These are phyloP conservation scores for Drosophila hamatofila DNA, from an alignment of 2,888 invertebrate species.

Conservation along the genomic window DNA sequence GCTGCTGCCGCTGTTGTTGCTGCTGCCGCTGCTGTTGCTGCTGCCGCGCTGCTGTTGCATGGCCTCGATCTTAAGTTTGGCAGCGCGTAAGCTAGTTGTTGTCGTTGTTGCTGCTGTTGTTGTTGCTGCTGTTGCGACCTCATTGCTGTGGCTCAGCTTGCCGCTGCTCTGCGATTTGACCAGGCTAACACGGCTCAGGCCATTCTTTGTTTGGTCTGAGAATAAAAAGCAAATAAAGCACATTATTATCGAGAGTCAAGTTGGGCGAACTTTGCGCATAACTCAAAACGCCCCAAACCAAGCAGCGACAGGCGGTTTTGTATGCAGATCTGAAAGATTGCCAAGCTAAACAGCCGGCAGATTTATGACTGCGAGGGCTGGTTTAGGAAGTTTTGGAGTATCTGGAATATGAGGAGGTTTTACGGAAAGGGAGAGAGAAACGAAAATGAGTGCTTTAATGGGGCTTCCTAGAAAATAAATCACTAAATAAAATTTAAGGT, in stretches of 20 bases:
- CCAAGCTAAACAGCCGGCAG: conserved; percentile 59
- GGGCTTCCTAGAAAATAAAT: no score
- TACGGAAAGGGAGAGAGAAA: no score
- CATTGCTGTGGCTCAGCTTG: conserved; percentile 62
- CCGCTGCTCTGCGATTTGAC: conserved; percentile 70
- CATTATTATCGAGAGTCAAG: conserved; percentile 21
- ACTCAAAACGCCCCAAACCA: conserved; percentile 45
- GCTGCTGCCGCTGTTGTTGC: conserved; percentile 69
- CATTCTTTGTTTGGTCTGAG: conserved; percentile 60
- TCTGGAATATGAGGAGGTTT: neutral
- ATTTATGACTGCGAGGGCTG: conserved; percentile 74
- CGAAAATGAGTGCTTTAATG: no score
- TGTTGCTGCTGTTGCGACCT: conserved; percentile 48
- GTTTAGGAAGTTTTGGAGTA: neutral
- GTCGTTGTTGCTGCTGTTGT: conserved; percentile 47
- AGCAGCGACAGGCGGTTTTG: conserved; percentile 20
- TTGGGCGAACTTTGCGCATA: conserved; percentile 34
- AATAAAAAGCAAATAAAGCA: neutral
- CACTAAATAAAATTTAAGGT: no score
- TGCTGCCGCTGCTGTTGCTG: conserved; percentile 54
- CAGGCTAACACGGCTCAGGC: conserved; percentile 56
- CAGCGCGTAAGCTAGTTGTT: conserved; percentile 69
- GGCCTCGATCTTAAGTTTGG: conserved; percentile 74
- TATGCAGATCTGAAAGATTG: conserved; percentile 38
- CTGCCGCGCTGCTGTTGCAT: conserved; percentile 73